phyloP scores from a whole-genome alignment of 1,140 invertebrate species.

The Trichomalopsis sarcophagae region DNA sequence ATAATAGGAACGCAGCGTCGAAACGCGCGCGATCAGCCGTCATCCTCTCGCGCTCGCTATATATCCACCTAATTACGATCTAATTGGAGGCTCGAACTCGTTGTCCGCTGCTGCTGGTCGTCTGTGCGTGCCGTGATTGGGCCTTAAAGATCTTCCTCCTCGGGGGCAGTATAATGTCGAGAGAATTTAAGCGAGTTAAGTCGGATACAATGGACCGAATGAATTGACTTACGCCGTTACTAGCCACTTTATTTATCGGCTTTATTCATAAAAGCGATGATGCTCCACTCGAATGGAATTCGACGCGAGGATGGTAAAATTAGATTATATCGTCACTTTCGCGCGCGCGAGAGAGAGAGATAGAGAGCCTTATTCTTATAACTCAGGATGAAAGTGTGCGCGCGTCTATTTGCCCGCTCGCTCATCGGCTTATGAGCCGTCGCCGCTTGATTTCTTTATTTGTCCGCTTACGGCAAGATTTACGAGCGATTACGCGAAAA shows the following conservation, averaged over 20 bases:
- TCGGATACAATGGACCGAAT: constrained; percentile 33
- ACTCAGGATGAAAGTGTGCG: neutral
- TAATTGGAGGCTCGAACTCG: constrained; percentile 30
- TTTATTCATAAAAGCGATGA: constrained; percentile 41
- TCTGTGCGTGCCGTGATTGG: constrained; percentile 19
- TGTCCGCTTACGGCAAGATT: constrained; percentile 7
- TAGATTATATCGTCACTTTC: neutral
- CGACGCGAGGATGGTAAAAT: neutral
- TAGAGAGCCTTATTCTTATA: neutral
- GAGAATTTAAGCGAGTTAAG: constrained; percentile 47
- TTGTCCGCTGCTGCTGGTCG: neutral
- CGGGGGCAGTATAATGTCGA: neutral
- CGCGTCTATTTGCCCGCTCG: neutral
- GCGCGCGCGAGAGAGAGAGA: too few species aligned
- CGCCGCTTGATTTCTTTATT: neutral
- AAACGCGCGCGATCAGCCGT: constrained; percentile 4
- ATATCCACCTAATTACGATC: constrained; percentile 40
- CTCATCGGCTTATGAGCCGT: too few species aligned
- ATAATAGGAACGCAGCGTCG: constrained; percentile 8
- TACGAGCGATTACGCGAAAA: neutral
- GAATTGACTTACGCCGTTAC: constrained; percentile 44
- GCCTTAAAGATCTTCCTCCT: constrained; percentile 1
- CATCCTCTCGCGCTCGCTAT: neutral
- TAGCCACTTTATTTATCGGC: constrained; percentile 48
- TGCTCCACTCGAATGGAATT: neutral